A percentile compares a stretch with the other conserved stretches of the same genome.
Evolutionary conservation across 92 coral and sea anemone genomes (phyloP).

Genomic region (Metridium senile): DNA sequence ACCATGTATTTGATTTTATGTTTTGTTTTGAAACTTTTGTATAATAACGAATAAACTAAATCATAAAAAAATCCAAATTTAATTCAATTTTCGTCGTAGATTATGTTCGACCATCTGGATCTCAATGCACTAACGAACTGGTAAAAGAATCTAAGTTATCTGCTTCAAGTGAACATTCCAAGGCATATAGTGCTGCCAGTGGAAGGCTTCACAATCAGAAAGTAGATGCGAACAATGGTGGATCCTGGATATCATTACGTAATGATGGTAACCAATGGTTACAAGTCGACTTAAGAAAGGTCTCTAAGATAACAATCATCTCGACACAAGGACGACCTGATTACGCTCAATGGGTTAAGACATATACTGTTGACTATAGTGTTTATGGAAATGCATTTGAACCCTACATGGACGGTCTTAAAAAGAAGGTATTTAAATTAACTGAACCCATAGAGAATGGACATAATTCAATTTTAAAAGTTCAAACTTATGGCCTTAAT

Average conservation of each 20-base stretch:
- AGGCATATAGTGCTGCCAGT: not conserved
- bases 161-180: slow-evolving; percentile 11
- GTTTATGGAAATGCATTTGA: not conserved
- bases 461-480: not conserved
- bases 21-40: no score
- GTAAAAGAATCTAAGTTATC: slow-evolving; percentile 18
- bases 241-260: slow-evolving; percentile 26
- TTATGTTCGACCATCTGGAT: not conserved
- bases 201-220: not conserved
- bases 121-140: not conserved
- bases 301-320: slow-evolving; percentile 7
- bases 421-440: not conserved
- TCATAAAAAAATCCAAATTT: not conserved
- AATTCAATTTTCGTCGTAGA: not conserved
- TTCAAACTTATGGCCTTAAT: not conserved
- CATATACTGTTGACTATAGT: slow-evolving; percentile 27
- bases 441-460: no score
- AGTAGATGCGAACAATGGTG: not conserved
- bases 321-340: slow-evolving; percentile 42
- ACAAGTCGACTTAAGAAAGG: slow-evolving; percentile 33
- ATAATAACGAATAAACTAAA: no score
- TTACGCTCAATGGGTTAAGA: slow-evolving; percentile 14
- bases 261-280: slow-evolving; percentile 33
- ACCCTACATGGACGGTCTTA: slow-evolving; percentile 1
- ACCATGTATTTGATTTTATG: no score